These are phyloP conservation scores for Silvanus unidentatus DNA, from an alignment of 2,888 invertebrate species.

Conservation along the genomic window DNA sequence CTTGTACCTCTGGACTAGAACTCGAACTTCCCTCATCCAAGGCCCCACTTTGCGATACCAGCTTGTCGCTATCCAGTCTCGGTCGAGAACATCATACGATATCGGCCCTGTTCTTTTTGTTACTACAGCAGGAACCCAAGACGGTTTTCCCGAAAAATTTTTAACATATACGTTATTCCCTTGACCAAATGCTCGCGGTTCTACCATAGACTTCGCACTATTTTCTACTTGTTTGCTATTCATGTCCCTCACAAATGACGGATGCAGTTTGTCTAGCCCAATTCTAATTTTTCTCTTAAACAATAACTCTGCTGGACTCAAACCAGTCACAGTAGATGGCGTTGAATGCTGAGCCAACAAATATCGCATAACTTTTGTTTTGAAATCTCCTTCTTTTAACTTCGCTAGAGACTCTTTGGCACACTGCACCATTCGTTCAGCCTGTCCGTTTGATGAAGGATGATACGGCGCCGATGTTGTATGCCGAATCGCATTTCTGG, in stretches of 20 bases:
- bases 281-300: constrained; percentile 1
- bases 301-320: constrained; percentile 17
- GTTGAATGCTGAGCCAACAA: constrained; percentile 13
- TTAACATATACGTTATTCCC: too few species aligned
- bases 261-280: background rate
- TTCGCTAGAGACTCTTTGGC: background rate
- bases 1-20: too few species aligned
- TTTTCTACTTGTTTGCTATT: too few species aligned
- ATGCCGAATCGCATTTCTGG: constrained; percentile 12
- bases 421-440: constrained; percentile 6
- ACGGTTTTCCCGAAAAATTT: too few species aligned
- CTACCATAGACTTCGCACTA: too few species aligned
- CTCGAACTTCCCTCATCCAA: too few species aligned
- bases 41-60: too few species aligned
- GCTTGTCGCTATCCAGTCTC: too few species aligned
- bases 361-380: background rate
- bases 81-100: too few species aligned
- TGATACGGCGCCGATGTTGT: constrained; percentile 6
- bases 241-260: background rate
- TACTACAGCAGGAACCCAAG: too few species aligned
- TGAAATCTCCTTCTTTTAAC: background rate
- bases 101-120: too few species aligned
- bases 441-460: constrained; percentile 11
- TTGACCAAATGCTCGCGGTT: too few species aligned
- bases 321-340: constrained; percentile 16